Conservation (phyloP, 2,888 invertebrate species). For the Hydrotaea cyrtoneurina region DNA sequence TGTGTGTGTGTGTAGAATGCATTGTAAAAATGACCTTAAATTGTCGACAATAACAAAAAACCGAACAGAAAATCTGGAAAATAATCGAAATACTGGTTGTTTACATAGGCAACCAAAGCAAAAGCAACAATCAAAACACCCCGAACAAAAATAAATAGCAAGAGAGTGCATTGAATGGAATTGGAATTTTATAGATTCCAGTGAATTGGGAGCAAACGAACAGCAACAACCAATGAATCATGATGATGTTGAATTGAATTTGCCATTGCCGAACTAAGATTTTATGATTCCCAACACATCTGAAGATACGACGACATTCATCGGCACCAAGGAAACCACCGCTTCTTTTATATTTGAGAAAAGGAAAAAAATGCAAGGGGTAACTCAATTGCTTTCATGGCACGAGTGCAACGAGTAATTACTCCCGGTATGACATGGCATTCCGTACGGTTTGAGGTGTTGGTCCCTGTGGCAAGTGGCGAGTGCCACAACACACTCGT, state of each 20-base stretch:
- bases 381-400: conserved; percentile 19
- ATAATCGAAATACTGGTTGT: no score
- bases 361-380: not conserved
- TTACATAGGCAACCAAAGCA: not conserved
- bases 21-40: conserved; percentile 9
- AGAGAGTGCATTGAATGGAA: not conserved
- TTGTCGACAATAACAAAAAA: not conserved
- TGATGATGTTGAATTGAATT: not conserved
- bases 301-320: not conserved
- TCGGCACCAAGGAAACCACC: not conserved
- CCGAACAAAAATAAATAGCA: no score
- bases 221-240: not conserved
- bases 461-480: conserved; percentile 55
- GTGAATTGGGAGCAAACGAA: not conserved
- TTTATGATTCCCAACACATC: not conserved
- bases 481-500: conserved; percentile 14
- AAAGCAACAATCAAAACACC: not conserved
- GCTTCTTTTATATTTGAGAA: not conserved
- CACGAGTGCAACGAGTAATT: conserved; percentile 16
- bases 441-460: conserved; percentile 48
- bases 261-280: not conserved
- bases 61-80: not conserved
- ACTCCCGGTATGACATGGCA: not conserved
- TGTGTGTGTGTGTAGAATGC: no score
- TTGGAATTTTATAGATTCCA: not conserved